These are phyloP conservation scores for Branchipolynoe longqiensis DNA, from an alignment of 2,888 invertebrate genomes.

Conservation along the genomic window DNA sequence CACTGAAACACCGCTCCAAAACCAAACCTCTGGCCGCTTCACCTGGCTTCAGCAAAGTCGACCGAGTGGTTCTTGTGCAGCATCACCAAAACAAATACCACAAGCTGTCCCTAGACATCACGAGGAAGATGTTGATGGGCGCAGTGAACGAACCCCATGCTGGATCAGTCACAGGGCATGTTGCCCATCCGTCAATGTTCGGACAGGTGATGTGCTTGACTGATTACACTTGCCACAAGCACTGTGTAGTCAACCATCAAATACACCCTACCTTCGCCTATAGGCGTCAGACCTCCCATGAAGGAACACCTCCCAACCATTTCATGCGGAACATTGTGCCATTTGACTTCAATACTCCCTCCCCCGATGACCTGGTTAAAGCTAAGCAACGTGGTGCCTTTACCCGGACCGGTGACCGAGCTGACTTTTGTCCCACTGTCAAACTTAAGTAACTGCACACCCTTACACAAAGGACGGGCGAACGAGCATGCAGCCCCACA, in stretches of 20 bases:
- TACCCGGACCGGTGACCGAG: slow-evolving; percentile 42
- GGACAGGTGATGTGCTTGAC: slow-evolving; percentile 54
- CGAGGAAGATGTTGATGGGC: no score
- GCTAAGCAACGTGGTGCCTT: slow-evolving; percentile 77
- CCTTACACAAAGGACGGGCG: no score
- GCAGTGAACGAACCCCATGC: no score
- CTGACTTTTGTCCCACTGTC: background rate
- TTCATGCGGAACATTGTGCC: slow-evolving; percentile 60
- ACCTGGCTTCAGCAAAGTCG: slow-evolving; percentile 6
- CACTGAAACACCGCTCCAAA: no score
- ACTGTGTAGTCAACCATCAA: background rate
- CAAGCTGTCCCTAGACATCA: no score
- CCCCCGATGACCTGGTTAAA: slow-evolving; percentile 85
- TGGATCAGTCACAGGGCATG: no score
- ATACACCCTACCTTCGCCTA: slow-evolving; percentile 30
- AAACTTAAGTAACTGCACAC: background rate
- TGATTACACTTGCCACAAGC: background rate
- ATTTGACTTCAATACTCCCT: slow-evolving; percentile 85
- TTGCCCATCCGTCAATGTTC: slow-evolving; percentile 55
- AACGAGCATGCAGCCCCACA: no score
- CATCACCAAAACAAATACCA: no score
- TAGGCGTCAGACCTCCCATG: background rate
- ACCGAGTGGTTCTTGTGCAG: slow-evolving; percentile 50
- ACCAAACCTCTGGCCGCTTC: no score
- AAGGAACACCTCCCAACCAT: background rate